Percentiles rank a stretch among this genome's conserved stretches.
Evolutionary conservation across 2,113 vertebrate species (phyloP).

Genomic region (Suncus etruscus): DNA sequence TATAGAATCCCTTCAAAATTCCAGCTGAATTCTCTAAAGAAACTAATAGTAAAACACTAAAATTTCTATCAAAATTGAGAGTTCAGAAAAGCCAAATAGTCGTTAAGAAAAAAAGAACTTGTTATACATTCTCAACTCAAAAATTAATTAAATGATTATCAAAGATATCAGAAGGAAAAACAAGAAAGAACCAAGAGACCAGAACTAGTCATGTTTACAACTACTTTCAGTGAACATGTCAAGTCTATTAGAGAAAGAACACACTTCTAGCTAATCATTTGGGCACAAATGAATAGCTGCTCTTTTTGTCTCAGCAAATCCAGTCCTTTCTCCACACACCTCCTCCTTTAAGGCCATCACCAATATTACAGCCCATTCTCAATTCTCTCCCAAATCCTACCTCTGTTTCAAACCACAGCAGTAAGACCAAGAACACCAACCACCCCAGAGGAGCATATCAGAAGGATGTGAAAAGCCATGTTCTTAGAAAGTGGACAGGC

Average conservation of each 20-base stretch:
- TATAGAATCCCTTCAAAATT: constrained; percentile 32
- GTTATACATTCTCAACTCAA: constrained; percentile 6
- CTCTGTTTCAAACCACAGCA: background rate
- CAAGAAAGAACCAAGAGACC: background rate
- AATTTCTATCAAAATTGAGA: background rate
- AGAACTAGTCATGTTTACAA: background rate
- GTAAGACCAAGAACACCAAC: background rate
- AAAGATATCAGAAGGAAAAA: background rate
- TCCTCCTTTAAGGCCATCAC: background rate
- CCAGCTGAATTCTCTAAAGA: background rate
- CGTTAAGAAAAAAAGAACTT: background rate
- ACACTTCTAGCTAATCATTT: background rate
- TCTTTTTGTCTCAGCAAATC: background rate
- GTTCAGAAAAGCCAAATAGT: background rate
- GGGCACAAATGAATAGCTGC: background rate
- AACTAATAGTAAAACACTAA: constrained; percentile 9
- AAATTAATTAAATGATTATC: background rate
- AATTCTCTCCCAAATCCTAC: constrained; percentile 7
- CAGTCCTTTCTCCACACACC: background rate
- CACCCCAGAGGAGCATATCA: background rate
- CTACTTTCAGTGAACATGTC: constrained; percentile 12
- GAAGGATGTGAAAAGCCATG: background rate
- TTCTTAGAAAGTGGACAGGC: background rate
- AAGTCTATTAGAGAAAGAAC: background rate
- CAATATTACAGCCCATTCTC: background rate